These are phyloP conservation scores for Bolinopsis microptera DNA, from an alignment of 37 sponge, comb jelly and placozoan species.

Conservation along the genomic window DNA sequence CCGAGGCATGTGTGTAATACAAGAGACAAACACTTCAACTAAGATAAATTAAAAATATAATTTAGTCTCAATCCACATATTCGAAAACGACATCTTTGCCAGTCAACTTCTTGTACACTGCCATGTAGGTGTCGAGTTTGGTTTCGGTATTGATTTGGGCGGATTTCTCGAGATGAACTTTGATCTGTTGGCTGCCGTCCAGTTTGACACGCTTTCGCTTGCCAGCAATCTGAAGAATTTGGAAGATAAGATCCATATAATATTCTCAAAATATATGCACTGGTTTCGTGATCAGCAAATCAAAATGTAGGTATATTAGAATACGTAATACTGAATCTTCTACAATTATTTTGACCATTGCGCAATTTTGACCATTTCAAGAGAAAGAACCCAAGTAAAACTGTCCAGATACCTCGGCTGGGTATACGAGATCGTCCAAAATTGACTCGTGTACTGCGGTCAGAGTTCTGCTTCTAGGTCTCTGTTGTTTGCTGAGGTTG, in stretches of 20 bases:
- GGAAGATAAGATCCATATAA: background rate
- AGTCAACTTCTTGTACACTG: conserved; percentile 93
- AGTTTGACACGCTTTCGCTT: conserved; percentile 87
- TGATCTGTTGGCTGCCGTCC: conserved; percentile 87
- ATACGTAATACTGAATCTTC: background rate
- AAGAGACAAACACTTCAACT: background rate
- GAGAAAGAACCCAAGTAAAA: too few relatives aligned
- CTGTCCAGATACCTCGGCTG: conserved; percentile 87
- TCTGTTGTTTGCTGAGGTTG: conserved; percentile 84
- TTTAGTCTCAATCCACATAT: conserved; percentile 62
- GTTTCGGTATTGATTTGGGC: conserved; percentile 88
- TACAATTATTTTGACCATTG: conserved; percentile 13
- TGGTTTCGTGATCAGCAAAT: too few relatives aligned
- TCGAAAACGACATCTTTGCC: conserved; percentile 98
- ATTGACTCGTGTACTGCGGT: conserved; percentile 95
- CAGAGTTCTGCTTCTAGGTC: conserved; percentile 94
- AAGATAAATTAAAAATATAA: conserved; percentile 45
- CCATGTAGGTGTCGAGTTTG: conserved; percentile 89
- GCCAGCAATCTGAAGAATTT: conserved; percentile 74
- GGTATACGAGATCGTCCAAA: conserved; percentile 92
- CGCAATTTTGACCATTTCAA: too few relatives aligned
- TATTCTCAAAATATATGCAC: background rate
- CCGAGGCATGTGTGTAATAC: too few relatives aligned
- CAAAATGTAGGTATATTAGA: too few relatives aligned
- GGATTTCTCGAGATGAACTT: conserved; percentile 90